Base-by-base conservation (phyloP, 2,888 invertebrate genomes). In the Volucella inflata region DNA sequence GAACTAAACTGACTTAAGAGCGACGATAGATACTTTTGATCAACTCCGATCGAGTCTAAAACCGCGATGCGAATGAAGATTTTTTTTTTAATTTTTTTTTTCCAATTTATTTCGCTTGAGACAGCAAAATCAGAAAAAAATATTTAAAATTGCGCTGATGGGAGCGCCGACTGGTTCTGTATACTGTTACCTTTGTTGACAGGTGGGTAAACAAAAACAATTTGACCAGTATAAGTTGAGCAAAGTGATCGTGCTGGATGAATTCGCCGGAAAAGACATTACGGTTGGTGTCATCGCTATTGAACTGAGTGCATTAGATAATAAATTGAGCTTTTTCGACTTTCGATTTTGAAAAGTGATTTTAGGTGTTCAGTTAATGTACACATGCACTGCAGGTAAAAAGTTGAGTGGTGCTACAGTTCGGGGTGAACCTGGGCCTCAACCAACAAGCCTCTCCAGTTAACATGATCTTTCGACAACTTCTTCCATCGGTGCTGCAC, bases 141-240 rank as follows among this genome's bases (percentile, higher is more conserved):
- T 64, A 60, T 36, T 70, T 70, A 42, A 21, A 74, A 38, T 51
- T 84, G 65, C 53, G 65, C 53, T 65, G 68, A 75, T 71, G 44
- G 64, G 46, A 65, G 60, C 51, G 44, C 62, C 62, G 70, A 79
- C 83, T 74, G 79, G 75, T 84, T 79, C 78, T 55, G 50, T 42
- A 67, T 6, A 30, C 6, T 30, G 71, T 55, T 67, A 55, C 60
- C 55, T 72, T 65, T 71, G 74, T 60, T 84, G 83, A 70, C 79
- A 75, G 74, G 70, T 84, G 59, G 21, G 51, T 75, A 75, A 84
- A 65, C 83, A 84, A 84, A 75, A 36, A 70, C 16, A 70, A 59
- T 36, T 46, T 59, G 55, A 38, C 42, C 50, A 57, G 51, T 36
- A 40, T 11, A 71, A 72, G 53, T 67, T 42, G 12, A 21, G 16